phyloP scores from a whole-genome alignment of 2,113 vertebrate species.

The Seriola quinqueradiata region DNA sequence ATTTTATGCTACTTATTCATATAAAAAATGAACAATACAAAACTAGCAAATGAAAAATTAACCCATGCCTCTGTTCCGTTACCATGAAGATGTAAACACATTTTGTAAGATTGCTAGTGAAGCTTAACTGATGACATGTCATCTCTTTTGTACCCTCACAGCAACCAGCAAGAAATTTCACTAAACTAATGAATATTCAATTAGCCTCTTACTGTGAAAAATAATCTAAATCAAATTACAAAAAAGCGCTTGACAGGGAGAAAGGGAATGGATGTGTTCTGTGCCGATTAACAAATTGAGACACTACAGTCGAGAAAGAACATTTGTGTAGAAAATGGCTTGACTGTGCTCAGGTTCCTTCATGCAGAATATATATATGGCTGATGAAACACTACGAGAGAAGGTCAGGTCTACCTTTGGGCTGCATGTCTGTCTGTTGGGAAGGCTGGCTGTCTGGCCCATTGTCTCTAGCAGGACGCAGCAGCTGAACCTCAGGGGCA shows the following conservation, averaged over 20 bases:
- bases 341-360: slow-evolving; percentile 17
- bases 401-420: slow-evolving; percentile 78
- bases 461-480: slow-evolving; percentile 76
- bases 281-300: slow-evolving; percentile 17
- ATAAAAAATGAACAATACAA: background rate
- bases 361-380: slow-evolving; percentile 13
- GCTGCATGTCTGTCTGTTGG: slow-evolving; percentile 60
- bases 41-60: background rate
- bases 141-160: slow-evolving; percentile 22
- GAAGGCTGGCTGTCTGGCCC: slow-evolving; percentile 70
- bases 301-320: background rate
- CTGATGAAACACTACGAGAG: slow-evolving; percentile 32
- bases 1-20: background rate
- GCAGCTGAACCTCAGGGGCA: slow-evolving; percentile 80
- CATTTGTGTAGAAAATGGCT: slow-evolving; percentile 25
- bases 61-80: background rate
- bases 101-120: background rate
- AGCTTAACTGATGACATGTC: background rate
- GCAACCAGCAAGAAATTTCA: slow-evolving; percentile 33
- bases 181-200: slow-evolving; percentile 69
- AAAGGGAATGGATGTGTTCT: background rate
- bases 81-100: slow-evolving; percentile 1
- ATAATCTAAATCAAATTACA: slow-evolving; percentile 52
- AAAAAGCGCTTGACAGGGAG: slow-evolving; percentile 23
- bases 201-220: slow-evolving; percentile 53